Conservation (phyloP, 2,113 vertebrate genomes). For the Hypocryptadius cinnamomeus region DNA sequence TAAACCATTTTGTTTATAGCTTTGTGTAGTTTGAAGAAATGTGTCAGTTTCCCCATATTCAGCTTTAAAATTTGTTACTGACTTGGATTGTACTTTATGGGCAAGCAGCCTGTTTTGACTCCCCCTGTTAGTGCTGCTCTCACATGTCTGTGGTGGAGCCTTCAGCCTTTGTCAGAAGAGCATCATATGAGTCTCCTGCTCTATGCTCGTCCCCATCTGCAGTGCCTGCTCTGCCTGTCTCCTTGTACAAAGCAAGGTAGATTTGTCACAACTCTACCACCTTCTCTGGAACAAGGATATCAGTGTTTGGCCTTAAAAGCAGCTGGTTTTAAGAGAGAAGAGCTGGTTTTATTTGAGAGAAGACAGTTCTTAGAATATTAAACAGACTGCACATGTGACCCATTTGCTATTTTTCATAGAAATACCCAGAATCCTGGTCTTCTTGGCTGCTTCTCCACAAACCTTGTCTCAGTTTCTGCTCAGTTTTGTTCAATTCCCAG, state of each 20-base stretch:
- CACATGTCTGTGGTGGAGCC: background rate
- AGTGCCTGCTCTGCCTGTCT: fast-evolving
- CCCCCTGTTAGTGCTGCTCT: background rate
- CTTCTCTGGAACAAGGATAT: background rate
- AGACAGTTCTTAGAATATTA: background rate
- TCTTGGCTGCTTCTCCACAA: background rate
- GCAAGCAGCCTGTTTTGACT: background rate
- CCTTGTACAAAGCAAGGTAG: background rate
- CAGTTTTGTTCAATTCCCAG: background rate
- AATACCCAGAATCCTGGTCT: background rate
- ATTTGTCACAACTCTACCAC: background rate
- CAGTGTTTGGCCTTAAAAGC: background rate
- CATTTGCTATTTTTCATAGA: background rate
- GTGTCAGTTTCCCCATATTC: background rate
- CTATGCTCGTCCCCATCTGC: background rate
- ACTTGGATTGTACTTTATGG: background rate
- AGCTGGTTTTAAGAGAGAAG: too few relatives aligned
- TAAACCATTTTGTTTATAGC: background rate
- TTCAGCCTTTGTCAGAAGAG: background rate
- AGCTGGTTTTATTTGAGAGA: background rate
- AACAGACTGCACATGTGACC: background rate
- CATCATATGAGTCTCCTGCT: background rate
- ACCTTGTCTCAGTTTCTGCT: background rate
- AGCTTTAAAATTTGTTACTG: background rate
- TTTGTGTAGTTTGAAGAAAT: background rate